Percentiles rank a stretch among this genome's conserved stretches.
Conservation (phyloP, 2,113 vertebrate genomes). For the Cnemophilus loriae region DNA sequence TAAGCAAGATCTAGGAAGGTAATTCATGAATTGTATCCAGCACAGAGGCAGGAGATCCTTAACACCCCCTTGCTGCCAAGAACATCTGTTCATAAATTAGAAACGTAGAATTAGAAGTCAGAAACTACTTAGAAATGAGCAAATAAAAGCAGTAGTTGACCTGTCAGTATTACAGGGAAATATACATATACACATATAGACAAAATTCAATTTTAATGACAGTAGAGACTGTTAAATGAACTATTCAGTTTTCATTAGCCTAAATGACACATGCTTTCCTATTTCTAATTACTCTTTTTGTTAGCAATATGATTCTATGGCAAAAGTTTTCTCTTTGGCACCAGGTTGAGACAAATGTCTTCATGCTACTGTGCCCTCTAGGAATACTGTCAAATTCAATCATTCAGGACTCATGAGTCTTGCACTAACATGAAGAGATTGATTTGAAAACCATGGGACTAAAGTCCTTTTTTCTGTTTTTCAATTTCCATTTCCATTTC, state of each 20-base stretch:
- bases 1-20: neutral
- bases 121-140: neutral
- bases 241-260: neutral
- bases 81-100: neutral
- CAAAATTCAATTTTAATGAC: neutral
- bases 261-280: neutral
- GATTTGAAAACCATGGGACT: slow-evolving; percentile 25
- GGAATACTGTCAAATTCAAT: slow-evolving; percentile 58
- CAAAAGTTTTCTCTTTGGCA: slow-evolving; percentile 17
- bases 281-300: neutral
- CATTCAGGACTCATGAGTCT: slow-evolving; percentile 16
- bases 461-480: slow-evolving; percentile 9
- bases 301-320: neutral
- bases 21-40: neutral
- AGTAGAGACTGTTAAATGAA: neutral
- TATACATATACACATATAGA: neutral
- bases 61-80: neutral
- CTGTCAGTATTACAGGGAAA: neutral
- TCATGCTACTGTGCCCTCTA: slow-evolving; percentile 33
- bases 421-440: slow-evolving; percentile 51
- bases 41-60: neutral
- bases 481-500: slow-evolving; percentile 27
- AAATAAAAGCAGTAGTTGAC: neutral
- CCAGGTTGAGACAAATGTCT: slow-evolving; percentile 36
- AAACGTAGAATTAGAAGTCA: neutral